Base-by-base conservation (phyloP, 2,113 vertebrate genomes). In the Lepidothrix coronata region DNA sequence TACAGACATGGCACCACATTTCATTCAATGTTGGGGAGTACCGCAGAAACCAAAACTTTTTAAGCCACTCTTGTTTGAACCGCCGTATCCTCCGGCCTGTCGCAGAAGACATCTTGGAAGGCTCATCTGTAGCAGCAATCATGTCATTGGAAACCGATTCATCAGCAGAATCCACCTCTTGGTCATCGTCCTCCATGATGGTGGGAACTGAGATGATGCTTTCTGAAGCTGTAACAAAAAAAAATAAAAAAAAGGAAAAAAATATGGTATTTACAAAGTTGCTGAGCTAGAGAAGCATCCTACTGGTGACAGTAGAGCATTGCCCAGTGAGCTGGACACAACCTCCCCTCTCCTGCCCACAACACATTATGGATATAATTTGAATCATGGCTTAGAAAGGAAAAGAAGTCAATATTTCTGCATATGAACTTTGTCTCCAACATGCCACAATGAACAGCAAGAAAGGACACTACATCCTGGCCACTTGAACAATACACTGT, bases 1-100 rank as follows among this genome's bases (percentile, higher is more conserved):
- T 98, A 96, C 99, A 99, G 19, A 99, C 99, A 2, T 99, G 99
- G 96, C 99, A 99, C 99, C 99, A 99, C 99, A 99, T 99, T 97
- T 99, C 99, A 8, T 99, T 99, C 71, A 99, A 84, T 1, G 99
- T 99, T 0, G 99, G 98, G 4, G 99, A 99, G 96, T 99, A 99
- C 51, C 99, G 98, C 63, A 99, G 98, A 96, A 99, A 99, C 99
- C 99, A 99, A 97, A 99, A 99, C 96, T 99, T 99, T 95, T 99
- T 99, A 55, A 99, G 97, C 99, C 99, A 99, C 86, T 99, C 99
- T 96, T 99, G 99, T 95, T 99, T 99, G 95, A 99, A 99, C 39
- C 99, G 98, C 14, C 99, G 98, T 93, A 99, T 99, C 23, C 99
- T 98, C 43, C 99, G 97, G 11, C 99, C 98, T 0, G 98, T 97